phyloP scores from a whole-genome alignment of 2,797 vertebrate genomes.

The Myotis planiceps region DNA sequence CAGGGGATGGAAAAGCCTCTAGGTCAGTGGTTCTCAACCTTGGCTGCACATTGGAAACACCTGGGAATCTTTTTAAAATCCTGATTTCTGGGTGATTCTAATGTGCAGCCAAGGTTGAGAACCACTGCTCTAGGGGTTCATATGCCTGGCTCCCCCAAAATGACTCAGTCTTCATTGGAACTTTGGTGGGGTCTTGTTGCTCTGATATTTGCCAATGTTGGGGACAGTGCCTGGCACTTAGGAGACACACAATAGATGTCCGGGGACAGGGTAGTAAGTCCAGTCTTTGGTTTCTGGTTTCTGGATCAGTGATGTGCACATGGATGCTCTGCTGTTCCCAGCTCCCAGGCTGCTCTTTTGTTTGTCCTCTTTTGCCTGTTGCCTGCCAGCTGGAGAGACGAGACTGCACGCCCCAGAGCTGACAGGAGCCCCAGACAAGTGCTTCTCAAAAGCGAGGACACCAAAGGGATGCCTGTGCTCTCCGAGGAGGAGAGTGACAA shows the following conservation, averaged over 20 bases:
- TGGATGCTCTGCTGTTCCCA: neutral
- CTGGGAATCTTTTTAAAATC: no score
- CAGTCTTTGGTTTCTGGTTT: neutral
- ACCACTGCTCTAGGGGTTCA: no score
- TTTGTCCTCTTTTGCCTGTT: neutral
- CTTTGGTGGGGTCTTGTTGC: neutral
- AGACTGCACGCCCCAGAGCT: neutral
- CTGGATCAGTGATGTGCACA: neutral
- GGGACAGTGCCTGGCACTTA: no score
- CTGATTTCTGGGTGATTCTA: no score
- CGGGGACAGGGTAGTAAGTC: neutral
- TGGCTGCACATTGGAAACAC: no score
- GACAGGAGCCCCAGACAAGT: constrained; percentile 14
- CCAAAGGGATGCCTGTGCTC: constrained; percentile 14
- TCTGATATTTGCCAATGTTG: neutral
- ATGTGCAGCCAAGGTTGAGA: no score
- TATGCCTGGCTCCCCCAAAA: neutral
- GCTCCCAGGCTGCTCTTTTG: neutral
- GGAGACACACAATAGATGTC: neutral
- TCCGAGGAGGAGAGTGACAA: constrained; percentile 41
- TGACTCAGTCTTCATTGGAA: neutral
- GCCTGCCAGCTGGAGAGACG: constrained; percentile 52
- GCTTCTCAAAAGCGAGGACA: neutral
- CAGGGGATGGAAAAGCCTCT: neutral
- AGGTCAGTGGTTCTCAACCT: no score